Percentiles rank a stretch among this genome's conserved stretches.
These are phyloP conservation scores for Hystrix brachyura DNA, from an alignment of 2,113 vertebrate genomes.

Conservation along the genomic window DNA sequence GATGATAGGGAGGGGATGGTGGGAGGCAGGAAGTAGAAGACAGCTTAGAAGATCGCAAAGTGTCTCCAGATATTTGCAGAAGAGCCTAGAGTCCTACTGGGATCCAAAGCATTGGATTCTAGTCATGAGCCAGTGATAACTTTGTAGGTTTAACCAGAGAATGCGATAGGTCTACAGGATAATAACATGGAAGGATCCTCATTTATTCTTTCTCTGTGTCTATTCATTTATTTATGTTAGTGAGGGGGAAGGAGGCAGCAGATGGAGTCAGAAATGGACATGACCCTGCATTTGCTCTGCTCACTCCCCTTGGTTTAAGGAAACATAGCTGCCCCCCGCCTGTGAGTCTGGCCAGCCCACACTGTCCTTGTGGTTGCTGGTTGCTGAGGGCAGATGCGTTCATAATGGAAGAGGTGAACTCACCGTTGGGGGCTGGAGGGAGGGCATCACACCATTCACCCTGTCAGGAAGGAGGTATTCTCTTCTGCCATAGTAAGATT, in stretches of 20 bases:
- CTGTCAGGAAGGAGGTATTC: slow-evolving; percentile 59
- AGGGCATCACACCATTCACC: not conserved
- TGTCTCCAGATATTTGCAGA: not conserved
- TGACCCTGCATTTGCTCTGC: slow-evolving; percentile 59
- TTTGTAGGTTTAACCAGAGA: not conserved
- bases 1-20: not conserved
- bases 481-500: slow-evolving; percentile 81
- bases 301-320: not conserved
- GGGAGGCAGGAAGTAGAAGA: not conserved
- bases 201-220: not conserved
- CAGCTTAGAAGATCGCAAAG: not conserved
- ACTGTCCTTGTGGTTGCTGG: slow-evolving; percentile 8
- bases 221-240: slow-evolving; percentile 45
- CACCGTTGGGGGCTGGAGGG: not conserved
- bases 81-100: not conserved
- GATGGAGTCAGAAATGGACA: slow-evolving; percentile 68
- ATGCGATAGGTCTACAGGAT: rapidly evolving
- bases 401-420: slow-evolving; percentile 52
- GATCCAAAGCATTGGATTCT: not conserved
- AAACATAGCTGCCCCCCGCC: rapidly evolving
- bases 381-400: slow-evolving; percentile 47
- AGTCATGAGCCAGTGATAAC: not conserved
- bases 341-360: not conserved
- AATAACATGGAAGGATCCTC: rapidly evolving
- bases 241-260: slow-evolving; percentile 57